Base-by-base conservation (phyloP, 2,888 invertebrate species). In the Seira ritae region DNA sequence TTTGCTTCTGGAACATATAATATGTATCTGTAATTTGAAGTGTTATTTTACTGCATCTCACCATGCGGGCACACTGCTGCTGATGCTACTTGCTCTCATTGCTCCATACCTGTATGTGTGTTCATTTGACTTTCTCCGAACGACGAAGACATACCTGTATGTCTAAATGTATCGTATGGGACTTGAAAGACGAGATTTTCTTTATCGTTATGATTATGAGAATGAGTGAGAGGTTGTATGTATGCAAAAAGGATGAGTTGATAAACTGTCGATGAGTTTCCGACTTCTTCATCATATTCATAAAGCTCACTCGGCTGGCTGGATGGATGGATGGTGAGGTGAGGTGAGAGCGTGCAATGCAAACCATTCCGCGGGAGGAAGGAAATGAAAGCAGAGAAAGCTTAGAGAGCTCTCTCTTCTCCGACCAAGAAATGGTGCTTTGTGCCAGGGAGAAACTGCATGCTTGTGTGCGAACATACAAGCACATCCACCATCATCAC, bases 181-280 rank as follows among this genome's bases (percentile, higher is more conserved):
- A 50, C 50, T 50, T 31, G 50, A 8, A 50, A 62, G 20, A 20
- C 8, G 62, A 62, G 62, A 62, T 62, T 62, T 31, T 62, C 62
- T 62, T 62, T 62, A 62, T 62, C 20, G 62, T 62, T 62, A 62
- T 62, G 62, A 62, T 62, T 62, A 62, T 62, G 62, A 62, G 62
- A 62, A 62, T 62, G 62, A 62, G 62, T 55, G 55, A 55, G 55
- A 22, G 62, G 31, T n/a, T 50, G 55, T 23, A 31, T 31, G 62
- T 24, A 73, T 73, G 72, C 60, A 62, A 73, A 71, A 23, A 73
- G 62, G 31, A 74, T 42, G 65, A 62, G 62, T 23, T 74, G 74
- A 74, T 74, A 74, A 74, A 74, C 74, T 23, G 17, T 74, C 66
- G 20, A 17, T 42, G 71, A 71, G 50, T 71, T 70, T 70, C 50